Evolutionary conservation across 2,113 vertebrate species (phyloP).

Genomic region (Myotis brandtii): DNA sequence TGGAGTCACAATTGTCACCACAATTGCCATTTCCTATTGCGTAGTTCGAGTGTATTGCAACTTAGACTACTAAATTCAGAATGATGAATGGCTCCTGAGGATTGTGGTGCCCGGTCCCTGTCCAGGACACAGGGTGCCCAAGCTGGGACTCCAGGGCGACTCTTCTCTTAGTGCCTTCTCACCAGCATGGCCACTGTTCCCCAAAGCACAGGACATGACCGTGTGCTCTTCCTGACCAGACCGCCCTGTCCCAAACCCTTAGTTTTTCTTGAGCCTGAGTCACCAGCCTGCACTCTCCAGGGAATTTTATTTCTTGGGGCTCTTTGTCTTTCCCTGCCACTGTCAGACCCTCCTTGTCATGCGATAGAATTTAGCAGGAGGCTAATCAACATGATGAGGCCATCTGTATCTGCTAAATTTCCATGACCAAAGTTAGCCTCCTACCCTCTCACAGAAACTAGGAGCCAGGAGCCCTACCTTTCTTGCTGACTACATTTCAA

Average conservation of each 20-base stretch:
- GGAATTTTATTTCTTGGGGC: not conserved
- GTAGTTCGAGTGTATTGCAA: too few species aligned
- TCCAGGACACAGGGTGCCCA: not conserved
- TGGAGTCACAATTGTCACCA: not conserved
- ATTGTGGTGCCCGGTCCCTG: not conserved
- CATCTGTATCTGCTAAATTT: not conserved
- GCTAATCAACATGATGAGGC: not conserved
- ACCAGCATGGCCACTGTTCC: not conserved
- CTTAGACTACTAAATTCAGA: too few species aligned
- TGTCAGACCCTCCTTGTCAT: not conserved
- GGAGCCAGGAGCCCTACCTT: not conserved
- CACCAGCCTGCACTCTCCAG: not conserved
- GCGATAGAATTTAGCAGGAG: not conserved
- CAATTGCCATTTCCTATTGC: too few species aligned
- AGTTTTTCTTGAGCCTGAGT: not conserved
- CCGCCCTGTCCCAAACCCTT: not conserved
- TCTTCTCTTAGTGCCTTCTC: not conserved
- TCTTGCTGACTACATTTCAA: not conserved
- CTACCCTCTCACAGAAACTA: not conserved
- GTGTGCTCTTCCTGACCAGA: not conserved
- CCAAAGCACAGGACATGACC: not conserved
- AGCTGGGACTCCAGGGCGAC: not conserved
- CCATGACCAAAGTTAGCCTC: not conserved
- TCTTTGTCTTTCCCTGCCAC: not conserved
- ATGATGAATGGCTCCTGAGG: not conserved